Evolutionary conservation across 2,113 vertebrate genomes (phyloP).

Genomic region (Otolemur garnettii): DNA sequence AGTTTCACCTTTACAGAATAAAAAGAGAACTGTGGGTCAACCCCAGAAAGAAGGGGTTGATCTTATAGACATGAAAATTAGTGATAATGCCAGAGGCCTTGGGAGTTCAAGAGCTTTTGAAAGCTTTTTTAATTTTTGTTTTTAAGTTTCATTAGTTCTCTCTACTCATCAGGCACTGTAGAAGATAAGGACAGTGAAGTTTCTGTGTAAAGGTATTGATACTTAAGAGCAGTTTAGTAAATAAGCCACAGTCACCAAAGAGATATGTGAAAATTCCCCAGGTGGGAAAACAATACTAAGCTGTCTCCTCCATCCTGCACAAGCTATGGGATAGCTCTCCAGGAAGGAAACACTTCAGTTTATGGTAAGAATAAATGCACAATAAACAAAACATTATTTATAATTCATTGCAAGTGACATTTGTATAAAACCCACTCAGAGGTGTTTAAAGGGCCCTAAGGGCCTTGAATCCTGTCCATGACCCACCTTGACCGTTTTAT

Average conservation of each 20-base stretch:
- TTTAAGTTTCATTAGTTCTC: not conserved
- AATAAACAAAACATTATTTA: not conserved
- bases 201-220: not conserved
- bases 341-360: not conserved
- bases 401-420: not conserved
- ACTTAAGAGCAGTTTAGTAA: not conserved
- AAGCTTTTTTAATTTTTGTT: conserved; percentile 18
- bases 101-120: not conserved
- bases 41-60: not conserved
- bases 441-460: not conserved
- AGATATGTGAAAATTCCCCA: not conserved
- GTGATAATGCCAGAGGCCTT: not conserved
- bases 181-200: not conserved
- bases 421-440: not conserved
- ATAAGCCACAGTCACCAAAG: not conserved
- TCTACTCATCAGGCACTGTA: not conserved
- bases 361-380: not conserved
- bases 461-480: not conserved
- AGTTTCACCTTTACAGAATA: not conserved
- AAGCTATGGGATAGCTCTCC: not conserved
- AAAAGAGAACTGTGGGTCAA: not conserved
- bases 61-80: not conserved
- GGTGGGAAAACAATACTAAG: not conserved
- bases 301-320: too few species aligned
- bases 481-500: not conserved